Percentiles rank a stretch among this genome's conserved stretches.
These are phyloP conservation scores for Myiotriccus ornatus DNA, from an alignment of 2,797 vertebrate species.

Conservation along the genomic window DNA sequence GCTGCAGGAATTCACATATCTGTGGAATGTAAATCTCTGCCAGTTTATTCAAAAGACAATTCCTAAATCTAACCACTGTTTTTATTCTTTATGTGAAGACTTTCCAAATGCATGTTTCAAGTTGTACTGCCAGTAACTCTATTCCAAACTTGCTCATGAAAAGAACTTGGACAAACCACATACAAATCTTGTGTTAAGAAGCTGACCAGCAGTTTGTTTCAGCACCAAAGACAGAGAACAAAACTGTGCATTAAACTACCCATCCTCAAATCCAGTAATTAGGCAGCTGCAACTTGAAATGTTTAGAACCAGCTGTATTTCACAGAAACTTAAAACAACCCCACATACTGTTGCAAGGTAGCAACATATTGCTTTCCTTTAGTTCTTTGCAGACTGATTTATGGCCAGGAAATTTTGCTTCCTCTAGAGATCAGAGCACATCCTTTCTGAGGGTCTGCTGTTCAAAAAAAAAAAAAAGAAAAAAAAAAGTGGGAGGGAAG, in stretches of 20 bases:
- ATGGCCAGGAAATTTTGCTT: background rate
- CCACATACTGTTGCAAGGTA: background rate
- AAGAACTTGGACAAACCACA: background rate
- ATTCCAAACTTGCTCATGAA: background rate
- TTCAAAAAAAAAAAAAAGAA: background rate
- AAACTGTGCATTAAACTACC: background rate
- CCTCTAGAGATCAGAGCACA: background rate
- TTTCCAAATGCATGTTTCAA: background rate
- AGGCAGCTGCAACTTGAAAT: background rate
- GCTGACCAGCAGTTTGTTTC: background rate
- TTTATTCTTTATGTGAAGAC: background rate
- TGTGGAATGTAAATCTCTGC: background rate
- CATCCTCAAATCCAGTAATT: background rate
- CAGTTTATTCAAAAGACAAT: background rate
- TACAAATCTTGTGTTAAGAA: background rate
- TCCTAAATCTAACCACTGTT: background rate
- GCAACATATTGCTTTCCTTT: background rate
- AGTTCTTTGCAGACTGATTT: conserved; percentile 15
- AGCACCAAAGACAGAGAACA: background rate
- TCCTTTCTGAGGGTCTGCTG: background rate
- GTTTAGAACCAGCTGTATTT: background rate
- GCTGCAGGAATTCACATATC: background rate
- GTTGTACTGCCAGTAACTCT: background rate
- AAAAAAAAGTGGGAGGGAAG: background rate
- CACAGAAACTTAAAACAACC: background rate